Evolutionary conservation across 2,888 invertebrate genomes (phyloP).

Genomic region (Cephus pygmeus): DNA sequence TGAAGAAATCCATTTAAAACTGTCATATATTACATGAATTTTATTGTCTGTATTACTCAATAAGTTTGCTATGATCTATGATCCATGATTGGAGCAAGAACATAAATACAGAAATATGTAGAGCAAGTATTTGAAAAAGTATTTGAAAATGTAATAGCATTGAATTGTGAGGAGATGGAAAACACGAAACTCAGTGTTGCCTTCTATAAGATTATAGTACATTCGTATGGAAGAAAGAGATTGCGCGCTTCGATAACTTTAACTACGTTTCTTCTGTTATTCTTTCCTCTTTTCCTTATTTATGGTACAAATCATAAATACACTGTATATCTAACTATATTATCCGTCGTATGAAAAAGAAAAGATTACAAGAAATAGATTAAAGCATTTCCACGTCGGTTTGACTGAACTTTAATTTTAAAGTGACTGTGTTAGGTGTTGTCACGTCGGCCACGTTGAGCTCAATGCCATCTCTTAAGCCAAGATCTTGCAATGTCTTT

Average conservation of each 20-base stretch:
- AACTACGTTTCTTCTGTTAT: neutral
- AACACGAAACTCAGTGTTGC: neutral
- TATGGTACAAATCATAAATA: conserved; percentile 3
- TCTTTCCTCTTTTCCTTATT: conserved; percentile 11
- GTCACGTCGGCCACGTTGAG: conserved; percentile 93
- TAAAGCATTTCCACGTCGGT: conserved; percentile 49
- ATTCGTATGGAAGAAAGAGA: neutral
- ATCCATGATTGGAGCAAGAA: conserved; percentile 33
- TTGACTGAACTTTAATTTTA: conserved; percentile 75
- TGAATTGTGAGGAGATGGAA: neutral
- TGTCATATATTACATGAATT: conserved; percentile 29
- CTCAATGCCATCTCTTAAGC: conserved; percentile 85
- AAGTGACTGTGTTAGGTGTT: conserved; percentile 83
- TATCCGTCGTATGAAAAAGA: neutral
- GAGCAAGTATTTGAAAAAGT: conserved; percentile 26
- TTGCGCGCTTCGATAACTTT: neutral
- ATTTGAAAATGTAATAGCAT: conserved; percentile 8
- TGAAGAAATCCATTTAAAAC: conserved; percentile 19
- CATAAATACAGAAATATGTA: conserved; percentile 38
- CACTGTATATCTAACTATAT: conserved; percentile 19
- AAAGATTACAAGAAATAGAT: neutral
- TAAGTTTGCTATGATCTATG: conserved; percentile 35
- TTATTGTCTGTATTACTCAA: conserved; percentile 32
- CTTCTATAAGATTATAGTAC: neutral
- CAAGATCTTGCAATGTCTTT: conserved; percentile 87